Evolutionary conservation across 2,888 invertebrate genomes (phyloP), one percentile per base, ranked within the genome.

Genomic region (Cylloceria caligata): DNA sequence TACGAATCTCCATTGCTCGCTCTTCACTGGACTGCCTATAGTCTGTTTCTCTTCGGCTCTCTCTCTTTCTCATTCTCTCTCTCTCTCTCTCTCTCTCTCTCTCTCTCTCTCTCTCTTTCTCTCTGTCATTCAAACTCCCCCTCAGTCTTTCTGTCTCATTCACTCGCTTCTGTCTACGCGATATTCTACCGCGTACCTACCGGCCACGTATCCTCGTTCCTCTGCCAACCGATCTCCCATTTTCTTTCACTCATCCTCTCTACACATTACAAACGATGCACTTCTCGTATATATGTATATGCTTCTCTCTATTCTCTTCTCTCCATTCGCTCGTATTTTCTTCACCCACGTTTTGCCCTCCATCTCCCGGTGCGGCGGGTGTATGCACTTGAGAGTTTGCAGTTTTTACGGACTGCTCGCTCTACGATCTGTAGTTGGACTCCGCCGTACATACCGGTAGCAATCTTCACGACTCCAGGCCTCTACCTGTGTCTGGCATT

Each of bases 331-430:
- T 68, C 73, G 74, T 73, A 81, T 81, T 83, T 81, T 81, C 81
- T 81, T 81, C 79, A 82, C 77, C 79, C 81, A 81, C 73, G 81
- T 81, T 77, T 84, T 74, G 78, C 81, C 60, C 71, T 80, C 73
- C 74, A 71, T 72, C 76, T 30, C 16, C 19, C 3, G 4, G 16
- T 11, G n/a, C n/a, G 21, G 71, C 69, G 64, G 62, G 21, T 62
- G 67, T 72, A 67, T 36, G 42, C 52, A 68, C 81, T 77, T 62
- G 64, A 64, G 73, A 68, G 68, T 76, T 73, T 81, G 68, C 76
- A 62, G 67, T 81, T 73, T 81, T 81, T 81, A 81, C 77, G 72
- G 68, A 45, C 45, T 52, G 7, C 24, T 3, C 13, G 5, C n/a
- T 45, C 57, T 39, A 30, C 13, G 11, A 55, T 45, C 57, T 42